Conservation (phyloP, 2,888 invertebrate genomes). For the Catocala nupta region DNA sequence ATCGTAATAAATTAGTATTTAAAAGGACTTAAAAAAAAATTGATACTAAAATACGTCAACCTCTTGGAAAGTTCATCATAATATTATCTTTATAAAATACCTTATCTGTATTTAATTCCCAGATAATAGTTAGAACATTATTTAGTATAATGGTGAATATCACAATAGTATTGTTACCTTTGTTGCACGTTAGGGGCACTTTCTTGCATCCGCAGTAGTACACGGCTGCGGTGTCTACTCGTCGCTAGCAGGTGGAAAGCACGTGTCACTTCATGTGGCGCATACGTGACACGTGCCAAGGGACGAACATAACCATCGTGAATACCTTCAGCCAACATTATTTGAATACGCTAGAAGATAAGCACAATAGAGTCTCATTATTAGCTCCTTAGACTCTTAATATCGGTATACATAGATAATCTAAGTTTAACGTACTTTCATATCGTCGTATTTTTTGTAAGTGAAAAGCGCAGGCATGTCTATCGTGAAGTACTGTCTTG, state of each 20-base stretch:
- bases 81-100: too few species aligned
- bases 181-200: slow-evolving; percentile 26
- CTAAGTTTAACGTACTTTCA: slow-evolving; percentile 46
- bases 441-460: slow-evolving; percentile 39
- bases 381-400: too few species aligned
- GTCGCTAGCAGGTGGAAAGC: slow-evolving; percentile 65
- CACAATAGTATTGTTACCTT: slow-evolving; percentile 28
- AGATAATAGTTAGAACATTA: too few species aligned
- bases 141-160: too few species aligned
- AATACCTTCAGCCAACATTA: slow-evolving; percentile 64
- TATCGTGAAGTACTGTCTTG: slow-evolving; percentile 48
- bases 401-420: too few species aligned
- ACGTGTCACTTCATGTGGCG: slow-evolving; percentile 55
- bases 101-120: too few species aligned
- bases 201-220: slow-evolving; percentile 56
- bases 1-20: too few species aligned
- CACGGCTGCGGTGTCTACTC: slow-evolving; percentile 67
- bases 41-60: too few species aligned
- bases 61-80: too few species aligned
- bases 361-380: too few species aligned
- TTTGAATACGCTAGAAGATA: slow-evolving; percentile 31
- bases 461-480: slow-evolving; percentile 61
- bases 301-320: slow-evolving; percentile 67
- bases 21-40: too few species aligned
- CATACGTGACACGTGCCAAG: slow-evolving; percentile 61